Evolutionary conservation across 2,888 invertebrate genomes (phyloP), one percentile per base, ranked within the genome.

Genomic region (Xylocampa areola): DNA sequence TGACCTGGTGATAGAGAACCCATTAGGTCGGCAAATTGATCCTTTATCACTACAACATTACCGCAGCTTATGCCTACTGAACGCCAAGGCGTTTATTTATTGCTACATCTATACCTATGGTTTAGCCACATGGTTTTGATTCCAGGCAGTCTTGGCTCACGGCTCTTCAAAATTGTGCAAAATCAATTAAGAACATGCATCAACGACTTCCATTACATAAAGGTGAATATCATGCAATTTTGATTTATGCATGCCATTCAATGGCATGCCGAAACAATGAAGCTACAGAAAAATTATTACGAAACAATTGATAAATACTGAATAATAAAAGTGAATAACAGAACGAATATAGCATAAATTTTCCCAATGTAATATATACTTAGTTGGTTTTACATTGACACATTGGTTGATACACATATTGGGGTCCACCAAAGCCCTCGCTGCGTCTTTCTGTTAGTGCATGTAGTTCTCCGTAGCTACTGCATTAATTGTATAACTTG

Each of bases 181-280:
- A 52, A 65, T 61, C 64, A 68, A 39, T 64, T 41, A 55, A 58
- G 41, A 58, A 48, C 74, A 71, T 73, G 73, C 74, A 71, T 68
- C 33, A 16, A 71, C 55, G 60, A 61, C 50, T 40, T 52, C 27
- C 41, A 41, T 45, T 54, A 49, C 51, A 23, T 60, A 40, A 59
- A 62, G 47, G 64, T 64, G 54, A 66, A 65, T 39, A 58, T 36
- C 73, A 74, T 73, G 73, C 73, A 66, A 65, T 68, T 61, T 53
- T 58, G 61, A 43, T 69, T 51, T 44, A 55, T 59, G 47, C 35
- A 30, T 50, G 61, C 39, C 51, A 64, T 60, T 27, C 32, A 33
- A 37, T 0, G 32, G 16, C 59, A 73, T 59, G 40, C 54, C 55
- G 23, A 49, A 63, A 32, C 29, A 50, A 30, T 36, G 37, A 25